These are phyloP conservation scores for Ruditapes philippinarum DNA, from an alignment of 1,140 invertebrate genomes.

Conservation along the genomic window DNA sequence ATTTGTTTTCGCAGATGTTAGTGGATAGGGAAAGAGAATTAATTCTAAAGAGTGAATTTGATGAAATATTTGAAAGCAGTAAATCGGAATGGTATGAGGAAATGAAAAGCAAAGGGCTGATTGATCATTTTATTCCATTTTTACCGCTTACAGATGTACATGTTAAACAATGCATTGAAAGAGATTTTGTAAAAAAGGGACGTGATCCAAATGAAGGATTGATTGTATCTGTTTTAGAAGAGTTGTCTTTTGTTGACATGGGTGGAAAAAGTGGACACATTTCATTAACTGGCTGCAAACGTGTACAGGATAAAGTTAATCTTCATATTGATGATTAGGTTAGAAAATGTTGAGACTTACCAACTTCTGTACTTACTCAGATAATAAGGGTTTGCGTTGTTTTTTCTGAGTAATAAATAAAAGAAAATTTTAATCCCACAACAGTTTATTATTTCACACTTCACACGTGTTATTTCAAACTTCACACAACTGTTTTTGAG, in stretches of 20 bases:
- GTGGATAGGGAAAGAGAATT: constrained; percentile 66
- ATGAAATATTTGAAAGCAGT: constrained; percentile 66
- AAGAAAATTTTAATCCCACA: too few species aligned
- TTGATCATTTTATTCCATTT: constrained; percentile 98
- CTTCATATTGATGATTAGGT: constrained; percentile 67
- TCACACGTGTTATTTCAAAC: too few species aligned
- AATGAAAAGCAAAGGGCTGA: constrained; percentile 93
- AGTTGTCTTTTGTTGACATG: constrained; percentile 77
- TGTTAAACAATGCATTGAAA: constrained; percentile 91
- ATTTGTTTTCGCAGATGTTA: constrained; percentile 72
- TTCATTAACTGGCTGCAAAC: constrained; percentile 82
- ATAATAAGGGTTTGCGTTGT: too few species aligned
- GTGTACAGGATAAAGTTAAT: constrained; percentile 82
- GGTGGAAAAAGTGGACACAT: constrained; percentile 58
- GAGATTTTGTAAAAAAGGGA: constrained; percentile 84
- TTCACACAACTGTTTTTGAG: too few species aligned
- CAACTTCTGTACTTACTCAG: too few species aligned
- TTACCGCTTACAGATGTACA: constrained; percentile 95
- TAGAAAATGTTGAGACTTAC: too few species aligned
- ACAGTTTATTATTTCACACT: too few species aligned
- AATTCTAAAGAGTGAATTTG: constrained; percentile 68
- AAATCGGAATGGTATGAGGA: constrained; percentile 84
- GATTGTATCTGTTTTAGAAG: constrained; percentile 71
- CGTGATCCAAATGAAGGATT: constrained; percentile 69
- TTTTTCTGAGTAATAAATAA: too few species aligned